phyloP scores from a whole-genome alignment of 2,888 invertebrate species.

The Atethmia centrago region DNA sequence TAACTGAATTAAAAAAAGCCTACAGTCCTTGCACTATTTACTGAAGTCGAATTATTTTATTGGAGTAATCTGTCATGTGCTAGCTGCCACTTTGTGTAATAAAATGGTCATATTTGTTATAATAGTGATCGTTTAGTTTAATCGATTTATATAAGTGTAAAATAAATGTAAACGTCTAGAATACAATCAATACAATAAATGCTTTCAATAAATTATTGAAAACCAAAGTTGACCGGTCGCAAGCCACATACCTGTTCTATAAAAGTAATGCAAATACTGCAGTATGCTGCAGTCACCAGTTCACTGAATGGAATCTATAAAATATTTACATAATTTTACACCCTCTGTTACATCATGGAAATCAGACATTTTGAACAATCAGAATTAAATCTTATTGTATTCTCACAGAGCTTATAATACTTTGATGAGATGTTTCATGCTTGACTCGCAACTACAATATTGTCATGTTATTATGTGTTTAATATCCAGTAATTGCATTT shows the following conservation, averaged over 20 bases:
- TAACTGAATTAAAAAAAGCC: no score
- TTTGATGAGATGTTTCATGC: slow-evolving; percentile 9
- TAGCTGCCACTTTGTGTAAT: no score
- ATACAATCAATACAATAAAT: no score
- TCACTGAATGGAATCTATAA: slow-evolving; percentile 7
- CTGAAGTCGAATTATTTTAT: no score
- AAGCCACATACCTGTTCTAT: slow-evolving; percentile 2
- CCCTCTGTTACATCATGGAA: slow-evolving; percentile 20
- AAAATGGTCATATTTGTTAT: no score
- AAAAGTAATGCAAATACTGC: slow-evolving; percentile 4
- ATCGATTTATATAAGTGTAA: no score
- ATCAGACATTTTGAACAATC: slow-evolving; percentile 7
- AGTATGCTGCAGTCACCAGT: neutral
- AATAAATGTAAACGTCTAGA: no score
- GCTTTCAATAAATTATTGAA: no score
- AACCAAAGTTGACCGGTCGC: neutral
- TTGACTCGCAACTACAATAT: neutral
- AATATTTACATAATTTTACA: slow-evolving; percentile 48
- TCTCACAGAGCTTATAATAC: slow-evolving; percentile 18
- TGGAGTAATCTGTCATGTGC: no score
- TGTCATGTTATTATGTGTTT: slow-evolving; percentile 36
- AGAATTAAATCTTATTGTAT: slow-evolving; percentile 22
- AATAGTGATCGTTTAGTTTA: no score
- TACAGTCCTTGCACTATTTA: no score
- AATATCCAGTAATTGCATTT: slow-evolving; percentile 32